Evolutionary conservation across 2,888 invertebrate genomes (phyloP).

Genomic region (Coenonympha glycerion): DNA sequence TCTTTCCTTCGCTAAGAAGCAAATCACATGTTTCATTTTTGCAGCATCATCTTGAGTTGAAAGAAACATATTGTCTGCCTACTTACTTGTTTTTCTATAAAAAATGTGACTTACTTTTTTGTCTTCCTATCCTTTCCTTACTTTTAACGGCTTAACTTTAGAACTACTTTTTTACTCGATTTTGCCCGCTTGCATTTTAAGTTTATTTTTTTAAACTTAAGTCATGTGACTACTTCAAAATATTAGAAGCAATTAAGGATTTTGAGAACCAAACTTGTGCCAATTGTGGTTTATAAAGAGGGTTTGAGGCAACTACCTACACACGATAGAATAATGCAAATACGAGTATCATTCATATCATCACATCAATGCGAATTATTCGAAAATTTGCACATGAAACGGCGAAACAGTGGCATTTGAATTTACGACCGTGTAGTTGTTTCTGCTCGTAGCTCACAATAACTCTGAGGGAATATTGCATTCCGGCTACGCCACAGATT

Average conservation of each 20-base stretch:
- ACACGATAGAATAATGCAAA: constrained; percentile 3
- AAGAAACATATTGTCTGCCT: constrained; percentile 9
- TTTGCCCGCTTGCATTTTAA: too few species aligned
- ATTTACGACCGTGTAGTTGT: constrained; percentile 28
- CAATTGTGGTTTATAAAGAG: too few species aligned
- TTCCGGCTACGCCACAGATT: constrained; percentile 29
- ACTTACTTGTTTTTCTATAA: background rate
- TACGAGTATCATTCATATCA: constrained; percentile 14
- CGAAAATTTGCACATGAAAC: constrained; percentile 24
- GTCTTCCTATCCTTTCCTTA: too few species aligned
- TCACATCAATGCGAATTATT: constrained; percentile 19
- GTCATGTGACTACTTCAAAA: too few species aligned
- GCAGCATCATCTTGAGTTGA: background rate
- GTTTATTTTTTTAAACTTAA: too few species aligned
- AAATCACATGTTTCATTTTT: constrained; percentile 10
- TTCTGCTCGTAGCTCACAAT: constrained; percentile 27
- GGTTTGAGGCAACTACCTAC: too few species aligned
- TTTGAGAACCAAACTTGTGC: too few species aligned
- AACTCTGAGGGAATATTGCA: constrained; percentile 32
- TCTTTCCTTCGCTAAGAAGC: constrained; percentile 2
- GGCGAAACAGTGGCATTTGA: constrained; percentile 24
- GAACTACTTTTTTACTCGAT: too few species aligned
- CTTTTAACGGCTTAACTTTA: too few species aligned
- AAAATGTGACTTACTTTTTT: background rate
- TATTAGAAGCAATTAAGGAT: too few species aligned